Evolutionary conservation across 2,113 vertebrate genomes (phyloP), one percentile per base, ranked within the genome.

Genomic region (Saguinus imperator): DNA sequence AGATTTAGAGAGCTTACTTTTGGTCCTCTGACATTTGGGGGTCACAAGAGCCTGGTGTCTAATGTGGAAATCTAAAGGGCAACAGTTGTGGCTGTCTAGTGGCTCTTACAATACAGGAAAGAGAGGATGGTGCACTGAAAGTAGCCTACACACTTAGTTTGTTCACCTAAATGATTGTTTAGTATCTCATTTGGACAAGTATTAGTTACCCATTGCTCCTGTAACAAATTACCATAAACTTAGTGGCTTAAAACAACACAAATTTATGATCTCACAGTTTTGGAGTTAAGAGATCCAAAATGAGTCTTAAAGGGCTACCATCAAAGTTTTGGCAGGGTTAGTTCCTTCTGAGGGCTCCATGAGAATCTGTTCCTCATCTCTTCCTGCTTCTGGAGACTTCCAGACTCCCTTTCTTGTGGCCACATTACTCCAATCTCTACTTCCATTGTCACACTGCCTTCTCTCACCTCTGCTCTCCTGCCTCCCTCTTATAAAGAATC

Each of bases 191-290:
- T 91, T 64, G 61, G 27, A 75, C 20, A 13, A 76, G 11, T n/a
- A 73, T 91, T 92, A 73, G 11, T 91, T 93, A 82, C 21, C 17
- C 87, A 52, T 72, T 55, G 6, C 16, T 85, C 23, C 52, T 55
- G 0, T 55, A 93, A 91, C 20, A 75, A 92, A 89, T 70, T 81
- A 27, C 40, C 6, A 89, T 14, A 93, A 72, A 83, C 2, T 61
- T 73, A 88, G 48, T 68, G 35, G 5, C 29, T 52, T 93, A 52
- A 80, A 83, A 83, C 43, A 91, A 87, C 1, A 82, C 32, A 83
- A 82, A 21, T 88, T 61, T 95, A 82, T 87, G 87, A n/a, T 45
- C 40, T 94, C 68, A 96, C 9, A 84, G 18, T 66, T 95, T 7
- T 68, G 4, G 14, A 66, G 25, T 20, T 82, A 76, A 86, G 9